phyloP scores from a whole-genome alignment of 2,113 vertebrate genomes.

The Neoarius graeffei region DNA sequence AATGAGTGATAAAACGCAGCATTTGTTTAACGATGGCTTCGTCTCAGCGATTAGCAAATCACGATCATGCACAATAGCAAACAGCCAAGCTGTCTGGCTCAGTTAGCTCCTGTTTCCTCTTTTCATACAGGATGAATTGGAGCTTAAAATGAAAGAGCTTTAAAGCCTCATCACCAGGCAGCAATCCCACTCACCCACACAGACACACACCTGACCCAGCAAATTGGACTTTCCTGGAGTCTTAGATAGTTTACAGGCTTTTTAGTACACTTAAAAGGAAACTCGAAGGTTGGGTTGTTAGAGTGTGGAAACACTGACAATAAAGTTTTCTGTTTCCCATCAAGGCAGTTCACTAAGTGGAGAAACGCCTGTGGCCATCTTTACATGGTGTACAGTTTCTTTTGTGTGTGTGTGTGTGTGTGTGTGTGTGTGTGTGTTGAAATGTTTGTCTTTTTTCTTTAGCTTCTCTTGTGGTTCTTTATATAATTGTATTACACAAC shows the following conservation, averaged over 20 bases:
- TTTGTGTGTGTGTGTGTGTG: constrained; percentile 4
- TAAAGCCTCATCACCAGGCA: constrained; percentile 2
- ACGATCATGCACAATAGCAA: constrained; percentile 29
- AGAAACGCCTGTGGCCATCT: constrained; percentile 8
- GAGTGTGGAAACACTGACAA: constrained; percentile 45
- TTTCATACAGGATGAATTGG: constrained; percentile 16
- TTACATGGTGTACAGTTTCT: background rate
- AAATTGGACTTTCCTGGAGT: constrained; percentile 33
- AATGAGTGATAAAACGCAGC: constrained; percentile 47
- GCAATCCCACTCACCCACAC: background rate
- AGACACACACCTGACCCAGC: constrained; percentile 24
- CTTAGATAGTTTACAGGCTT: constrained; percentile 58
- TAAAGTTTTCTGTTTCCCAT: constrained; percentile 43
- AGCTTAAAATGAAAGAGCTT: constrained; percentile 31
- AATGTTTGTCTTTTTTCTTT: constrained; percentile 11
- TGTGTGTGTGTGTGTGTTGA: background rate
- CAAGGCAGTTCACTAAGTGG: constrained; percentile 35
- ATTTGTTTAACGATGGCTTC: constrained; percentile 21
- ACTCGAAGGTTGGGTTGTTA: constrained; percentile 48
- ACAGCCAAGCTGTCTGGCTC: background rate
- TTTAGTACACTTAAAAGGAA: constrained; percentile 57
- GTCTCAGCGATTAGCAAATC: constrained; percentile 45
- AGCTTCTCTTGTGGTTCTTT: background rate
- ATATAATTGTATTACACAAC: constrained; percentile 39
- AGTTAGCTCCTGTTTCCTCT: constrained; percentile 30